These are phyloP conservation scores for Eidolon helvum DNA, from an alignment of 2,113 vertebrate species.

Conservation along the genomic window DNA sequence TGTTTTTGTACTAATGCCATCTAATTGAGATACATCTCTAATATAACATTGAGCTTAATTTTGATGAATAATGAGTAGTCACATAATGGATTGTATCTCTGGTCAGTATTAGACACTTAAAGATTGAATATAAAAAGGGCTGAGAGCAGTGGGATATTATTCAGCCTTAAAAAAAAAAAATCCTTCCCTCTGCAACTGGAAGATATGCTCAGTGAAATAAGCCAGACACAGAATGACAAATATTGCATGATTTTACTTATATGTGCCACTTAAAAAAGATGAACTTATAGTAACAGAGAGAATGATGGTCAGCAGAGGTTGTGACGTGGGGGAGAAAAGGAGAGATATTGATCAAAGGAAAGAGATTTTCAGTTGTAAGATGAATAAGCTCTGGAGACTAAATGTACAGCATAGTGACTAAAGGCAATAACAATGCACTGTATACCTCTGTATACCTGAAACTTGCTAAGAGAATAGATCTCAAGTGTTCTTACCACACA, in stretches of 20 bases:
- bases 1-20: background rate
- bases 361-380: background rate
- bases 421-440: background rate
- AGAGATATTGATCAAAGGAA: background rate
- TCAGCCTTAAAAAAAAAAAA: background rate
- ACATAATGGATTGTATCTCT: background rate
- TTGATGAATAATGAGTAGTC: background rate
- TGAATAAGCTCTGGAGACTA: background rate
- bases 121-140: background rate
- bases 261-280: background rate
- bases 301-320: background rate
- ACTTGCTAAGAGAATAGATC: background rate
- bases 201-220: background rate
- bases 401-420: background rate
- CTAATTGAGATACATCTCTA: background rate
- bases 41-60: background rate
- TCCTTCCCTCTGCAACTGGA: background rate
- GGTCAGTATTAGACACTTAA: background rate
- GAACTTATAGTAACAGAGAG: background rate
- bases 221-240: background rate
- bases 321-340: fast-evolving
- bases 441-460: background rate
- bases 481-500: background rate
- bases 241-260: background rate
- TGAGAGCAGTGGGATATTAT: background rate